Base-by-base conservation (phyloP, 2,797 vertebrate genomes). In the Tapera naevia region DNA sequence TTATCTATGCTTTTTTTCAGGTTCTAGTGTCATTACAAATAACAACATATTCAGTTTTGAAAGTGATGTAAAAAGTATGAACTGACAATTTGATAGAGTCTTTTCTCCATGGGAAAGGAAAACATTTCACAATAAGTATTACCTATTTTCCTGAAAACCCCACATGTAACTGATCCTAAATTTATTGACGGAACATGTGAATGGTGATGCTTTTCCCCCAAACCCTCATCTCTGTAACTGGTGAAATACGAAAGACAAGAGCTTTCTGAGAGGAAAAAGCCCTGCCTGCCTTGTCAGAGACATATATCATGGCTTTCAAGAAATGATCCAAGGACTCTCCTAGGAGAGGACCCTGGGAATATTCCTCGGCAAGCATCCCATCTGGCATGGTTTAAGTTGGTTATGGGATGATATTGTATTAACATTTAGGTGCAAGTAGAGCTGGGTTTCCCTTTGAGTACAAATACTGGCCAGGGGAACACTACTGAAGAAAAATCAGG, bases 21-120 rank as follows among this genome's bases (percentile, higher is more conserved):
- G 18, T 91, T 62, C n/a, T 64, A 85, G 64, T 41, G 24, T 87
- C 65, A 95, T 96, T 76, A 87, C 28, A 48, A 81, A 94, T 71
- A 83, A 60, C 18, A 95, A 75, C 46, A 53, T 46, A 21, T 96
- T 97, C 78, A 67, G 95, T 94, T 95, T 85, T 94, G 84, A 96
- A 96, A 91, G 18, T 18, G 70, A 51, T 70, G 57, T 80, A 45
- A 89, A 71, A 74, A 89, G 1, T 95, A 87, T 71, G 57, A 89
- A 32, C 9, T 91, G 45, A 82, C 46, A 41, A 70, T 91, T 41
- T 69, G 66, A 82, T 93, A 50, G 19, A 57, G 46, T 9, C 7
- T 37, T 69, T 67, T 62, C 13, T 71, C 25, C 4, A 19, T 28
- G 39, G 15, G 25, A 11, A 60, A 87, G 91, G 11, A 61, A 73